Conservation (phyloP, 2,797 vertebrate genomes). For the Acomys russatus region DNA sequence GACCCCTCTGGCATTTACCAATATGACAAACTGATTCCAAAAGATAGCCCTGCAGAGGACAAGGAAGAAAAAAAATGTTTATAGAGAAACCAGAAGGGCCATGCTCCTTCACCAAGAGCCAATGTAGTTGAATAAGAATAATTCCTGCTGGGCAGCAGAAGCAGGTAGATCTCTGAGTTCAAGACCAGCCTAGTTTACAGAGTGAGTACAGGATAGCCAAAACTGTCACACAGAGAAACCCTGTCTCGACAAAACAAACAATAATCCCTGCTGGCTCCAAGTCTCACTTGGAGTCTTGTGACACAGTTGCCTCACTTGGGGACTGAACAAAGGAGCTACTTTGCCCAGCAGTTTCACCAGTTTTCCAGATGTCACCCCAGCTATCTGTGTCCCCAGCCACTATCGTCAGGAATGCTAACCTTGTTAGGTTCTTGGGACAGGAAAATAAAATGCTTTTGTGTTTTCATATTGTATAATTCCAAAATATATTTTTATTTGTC, state of each 20-base stretch:
- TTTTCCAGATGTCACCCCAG: conserved; percentile 75
- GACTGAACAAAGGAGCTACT: conserved; percentile 54
- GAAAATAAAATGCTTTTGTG: conserved; percentile 27
- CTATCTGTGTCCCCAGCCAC: not conserved
- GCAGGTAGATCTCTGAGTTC: too few species aligned
- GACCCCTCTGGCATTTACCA: not conserved
- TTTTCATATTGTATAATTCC: conserved; percentile 52
- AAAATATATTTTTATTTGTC: not conserved
- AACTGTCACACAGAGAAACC: too few species aligned
- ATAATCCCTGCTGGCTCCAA: conserved; percentile 68
- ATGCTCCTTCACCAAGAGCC: conserved; percentile 50
- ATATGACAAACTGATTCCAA: conserved; percentile 37
- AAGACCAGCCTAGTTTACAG: too few species aligned
- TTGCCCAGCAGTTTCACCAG: conserved; percentile 77
- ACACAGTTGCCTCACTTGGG: conserved; percentile 64
- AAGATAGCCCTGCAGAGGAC: conserved; percentile 58
- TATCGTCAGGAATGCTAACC: not conserved
- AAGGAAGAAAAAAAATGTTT: conserved; percentile 50
- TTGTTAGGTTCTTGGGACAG: not conserved
- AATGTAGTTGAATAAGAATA: conserved; percentile 74
- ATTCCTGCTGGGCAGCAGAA: conserved; percentile 21
- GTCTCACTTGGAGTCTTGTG: conserved; percentile 67
- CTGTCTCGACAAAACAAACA: not conserved
- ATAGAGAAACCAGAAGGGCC: conserved; percentile 62
- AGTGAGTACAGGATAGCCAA: too few species aligned